These are phyloP conservation scores for Drosophila macrothrix DNA, from an alignment of 2,888 invertebrate genomes.

Conservation along the genomic window DNA sequence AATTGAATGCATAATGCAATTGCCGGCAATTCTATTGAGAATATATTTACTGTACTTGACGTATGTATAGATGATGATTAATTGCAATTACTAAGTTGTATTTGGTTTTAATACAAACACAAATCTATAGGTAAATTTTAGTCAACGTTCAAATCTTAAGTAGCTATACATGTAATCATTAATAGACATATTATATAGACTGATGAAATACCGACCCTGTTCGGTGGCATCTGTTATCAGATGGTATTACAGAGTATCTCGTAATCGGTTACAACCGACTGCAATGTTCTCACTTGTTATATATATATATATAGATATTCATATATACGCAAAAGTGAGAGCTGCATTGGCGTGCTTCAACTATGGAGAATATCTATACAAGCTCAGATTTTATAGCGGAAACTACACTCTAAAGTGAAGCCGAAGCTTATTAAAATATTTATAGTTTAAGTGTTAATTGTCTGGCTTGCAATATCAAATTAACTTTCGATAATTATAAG, in stretches of 20 bases:
- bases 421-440: too few relatives aligned
- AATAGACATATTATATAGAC: accelerated
- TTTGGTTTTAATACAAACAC: background rate
- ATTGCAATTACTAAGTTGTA: background rate
- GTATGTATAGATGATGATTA: background rate
- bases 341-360: background rate
- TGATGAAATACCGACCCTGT: background rate
- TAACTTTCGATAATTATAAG: background rate
- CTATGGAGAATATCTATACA: background rate
- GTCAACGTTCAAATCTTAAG: background rate
- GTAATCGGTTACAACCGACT: background rate
- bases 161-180: background rate
- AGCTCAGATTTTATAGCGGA: background rate
- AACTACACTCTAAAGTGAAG: background rate
- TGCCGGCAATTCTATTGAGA: conserved; percentile 19
- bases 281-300: background rate
- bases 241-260: background rate
- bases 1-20: conserved; percentile 55
- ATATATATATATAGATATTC: background rate
- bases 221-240: background rate
- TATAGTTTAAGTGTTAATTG: background rate
- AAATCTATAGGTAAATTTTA: too few relatives aligned
- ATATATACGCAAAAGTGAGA: background rate
- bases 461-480: background rate
- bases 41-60: conserved; percentile 24